Percentiles rank a stretch among this genome's conserved stretches.
Conservation (phyloP, 2,797 vertebrate species). For the Eupleurogrammus muticus region DNA sequence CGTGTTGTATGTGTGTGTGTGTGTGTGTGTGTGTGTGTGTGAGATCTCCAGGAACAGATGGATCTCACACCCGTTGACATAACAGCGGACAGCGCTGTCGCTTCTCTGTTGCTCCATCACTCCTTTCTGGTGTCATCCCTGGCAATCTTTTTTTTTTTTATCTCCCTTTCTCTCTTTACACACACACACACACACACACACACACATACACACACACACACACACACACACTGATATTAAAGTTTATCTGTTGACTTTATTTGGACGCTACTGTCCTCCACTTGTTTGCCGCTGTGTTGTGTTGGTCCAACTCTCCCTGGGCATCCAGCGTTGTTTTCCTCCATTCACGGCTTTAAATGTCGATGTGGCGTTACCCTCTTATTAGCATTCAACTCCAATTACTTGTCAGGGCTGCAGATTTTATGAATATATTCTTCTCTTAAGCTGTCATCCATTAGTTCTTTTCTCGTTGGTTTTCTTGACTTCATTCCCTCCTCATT, state of each 20-base stretch:
- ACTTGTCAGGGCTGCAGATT: background rate
- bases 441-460: background rate
- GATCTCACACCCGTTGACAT: conserved; percentile 59
- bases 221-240: background rate
- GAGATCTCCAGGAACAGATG: conserved; percentile 58
- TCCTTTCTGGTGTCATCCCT: conserved; percentile 19
- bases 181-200: conserved; percentile 13
- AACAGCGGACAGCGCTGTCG: conserved; percentile 35
- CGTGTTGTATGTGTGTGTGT: conserved; percentile 4
- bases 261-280: background rate
- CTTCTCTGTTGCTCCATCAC: conserved; percentile 28
- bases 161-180: background rate
- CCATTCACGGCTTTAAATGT: background rate
- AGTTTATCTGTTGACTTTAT: background rate
- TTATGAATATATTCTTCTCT: background rate
- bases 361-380: background rate
- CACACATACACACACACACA: conserved; percentile 17
- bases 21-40: conserved; percentile 4
- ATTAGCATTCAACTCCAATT: conserved; percentile 20
- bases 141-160: conserved; percentile 12
- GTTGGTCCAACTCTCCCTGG: background rate
- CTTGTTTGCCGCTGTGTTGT: background rate
- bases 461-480: background rate
- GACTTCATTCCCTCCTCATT: background rate
- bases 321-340: conserved; percentile 10